Base-by-base conservation (phyloP, 1,140 invertebrate species). In the Propsilocerus akamusi region DNA sequence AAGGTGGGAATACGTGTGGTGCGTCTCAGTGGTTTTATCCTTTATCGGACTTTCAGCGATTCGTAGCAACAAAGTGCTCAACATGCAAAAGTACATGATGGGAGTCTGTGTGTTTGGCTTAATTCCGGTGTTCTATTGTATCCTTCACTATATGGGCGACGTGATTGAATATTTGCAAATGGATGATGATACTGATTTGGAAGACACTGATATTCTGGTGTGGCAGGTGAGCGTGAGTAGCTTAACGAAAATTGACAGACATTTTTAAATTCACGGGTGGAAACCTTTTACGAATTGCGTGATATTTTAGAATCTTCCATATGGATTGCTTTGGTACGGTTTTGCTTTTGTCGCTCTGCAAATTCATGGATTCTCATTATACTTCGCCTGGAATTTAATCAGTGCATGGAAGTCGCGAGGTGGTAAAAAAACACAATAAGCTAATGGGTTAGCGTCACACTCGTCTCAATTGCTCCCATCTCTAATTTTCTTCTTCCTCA, bases 1-100 rank as follows among this genome's bases (percentile, higher is more conserved):
- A 60, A 52, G 25, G 14, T 97, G 93, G 92, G 92, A 97, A 69
- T 97, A 92, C 63, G 76, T 89, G 54, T 97, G 93, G 93, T 81
- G 86, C 55, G 68, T 79, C 4, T 93, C 89, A 56, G 67, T 94
- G 49, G 64, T 91, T n/a, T 72, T 88, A 30, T 85, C 86, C 34
- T 83, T 93, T 62, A 62, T 93, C 24, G 91, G 83, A n/a, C 68
- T 95, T 23, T 78, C 83, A 28, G 85, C 92, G 17, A 77, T 91
- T 54, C 80, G 84, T 56, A 80, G 77, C 54, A 97, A 96, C 67
- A 80, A 80, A 59, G 74, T 83, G 26, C 72, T 75, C 46, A 74
- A 81, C 1, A 74, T 97, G 60, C 72, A 82, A 58, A 76, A 82
- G 56, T 95, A 91, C 57, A 80, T 93, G 61, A 76, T 85, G 56